phyloP scores from a whole-genome alignment of 1,140 invertebrate species.

The Rhopalosiphum maidis region DNA sequence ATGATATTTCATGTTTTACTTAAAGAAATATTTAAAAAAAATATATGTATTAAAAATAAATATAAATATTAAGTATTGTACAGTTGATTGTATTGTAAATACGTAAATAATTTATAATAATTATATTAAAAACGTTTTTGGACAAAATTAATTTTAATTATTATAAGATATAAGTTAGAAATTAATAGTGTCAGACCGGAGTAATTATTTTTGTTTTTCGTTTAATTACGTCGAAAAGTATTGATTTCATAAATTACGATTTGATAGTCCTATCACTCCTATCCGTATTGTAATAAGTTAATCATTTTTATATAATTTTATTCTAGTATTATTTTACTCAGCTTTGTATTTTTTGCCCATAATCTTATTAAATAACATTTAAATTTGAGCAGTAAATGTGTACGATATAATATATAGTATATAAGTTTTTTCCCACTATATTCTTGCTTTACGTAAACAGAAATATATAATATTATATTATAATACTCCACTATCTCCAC shows the following conservation, averaged over 20 bases:
- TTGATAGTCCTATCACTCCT: neutral
- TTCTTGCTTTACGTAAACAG: neutral
- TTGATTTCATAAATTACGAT: neutral
- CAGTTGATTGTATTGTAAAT: neutral
- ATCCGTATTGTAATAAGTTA: neutral
- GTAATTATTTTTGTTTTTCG: neutral
- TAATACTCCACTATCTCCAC: neutral
- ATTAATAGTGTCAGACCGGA: neutral
- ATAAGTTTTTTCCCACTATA: neutral
- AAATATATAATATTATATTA: neutral
- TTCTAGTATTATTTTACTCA: too few relatives aligned
- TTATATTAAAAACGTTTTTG: neutral
- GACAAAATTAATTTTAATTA: neutral
- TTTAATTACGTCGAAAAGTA: neutral
- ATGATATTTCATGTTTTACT: neutral
- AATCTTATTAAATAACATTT: neutral
- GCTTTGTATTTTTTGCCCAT: neutral
- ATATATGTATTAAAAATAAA: neutral
- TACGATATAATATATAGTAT: neutral
- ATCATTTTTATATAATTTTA: neutral
- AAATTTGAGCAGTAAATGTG: neutral
- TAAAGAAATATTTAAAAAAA: neutral
- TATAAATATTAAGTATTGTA: neutral
- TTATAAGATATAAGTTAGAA: neutral
- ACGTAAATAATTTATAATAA: too few relatives aligned